Evolutionary conservation across 2,797 vertebrate species (phyloP).

Genomic region (Ciconia nigra): DNA sequence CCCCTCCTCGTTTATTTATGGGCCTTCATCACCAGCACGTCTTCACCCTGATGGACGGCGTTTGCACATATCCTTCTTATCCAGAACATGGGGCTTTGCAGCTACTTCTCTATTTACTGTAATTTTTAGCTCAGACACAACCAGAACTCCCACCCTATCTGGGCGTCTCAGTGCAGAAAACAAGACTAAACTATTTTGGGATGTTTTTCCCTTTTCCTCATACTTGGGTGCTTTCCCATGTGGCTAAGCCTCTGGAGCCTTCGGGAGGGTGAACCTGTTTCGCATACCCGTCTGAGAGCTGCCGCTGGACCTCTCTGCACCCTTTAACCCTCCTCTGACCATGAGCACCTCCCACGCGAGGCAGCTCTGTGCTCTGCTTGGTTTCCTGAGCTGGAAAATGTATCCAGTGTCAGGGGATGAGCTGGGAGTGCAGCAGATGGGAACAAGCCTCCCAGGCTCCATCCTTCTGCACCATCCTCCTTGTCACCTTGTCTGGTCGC

Average conservation of each 20-base stretch:
- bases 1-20: background rate
- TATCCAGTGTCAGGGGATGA: background rate
- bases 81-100: slow-evolving; percentile 48
- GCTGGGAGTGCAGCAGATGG: rapidly evolving
- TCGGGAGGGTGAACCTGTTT: slow-evolving; percentile 62
- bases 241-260: slow-evolving; percentile 32
- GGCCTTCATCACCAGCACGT: rapidly evolving
- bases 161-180: slow-evolving; percentile 65
- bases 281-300: background rate
- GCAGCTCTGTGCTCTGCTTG: background rate
- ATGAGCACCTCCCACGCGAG: background rate
- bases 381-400: background rate
- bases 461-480: background rate
- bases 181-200: slow-evolving; percentile 74
- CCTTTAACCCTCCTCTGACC: slow-evolving; percentile 27
- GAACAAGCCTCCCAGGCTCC: background rate
- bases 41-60: background rate
- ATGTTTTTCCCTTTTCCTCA: slow-evolving; percentile 72
- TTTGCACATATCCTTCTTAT: slow-evolving; percentile 24
- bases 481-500: background rate
- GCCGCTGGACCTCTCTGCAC: background rate
- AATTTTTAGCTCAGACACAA: slow-evolving; percentile 73
- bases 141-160: slow-evolving; percentile 74
- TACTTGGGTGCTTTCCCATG: slow-evolving; percentile 74
- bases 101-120: slow-evolving; percentile 62